Evolutionary conservation across 2,888 invertebrate species (phyloP).

Genomic region (Callyntrura guangdongensis): DNA sequence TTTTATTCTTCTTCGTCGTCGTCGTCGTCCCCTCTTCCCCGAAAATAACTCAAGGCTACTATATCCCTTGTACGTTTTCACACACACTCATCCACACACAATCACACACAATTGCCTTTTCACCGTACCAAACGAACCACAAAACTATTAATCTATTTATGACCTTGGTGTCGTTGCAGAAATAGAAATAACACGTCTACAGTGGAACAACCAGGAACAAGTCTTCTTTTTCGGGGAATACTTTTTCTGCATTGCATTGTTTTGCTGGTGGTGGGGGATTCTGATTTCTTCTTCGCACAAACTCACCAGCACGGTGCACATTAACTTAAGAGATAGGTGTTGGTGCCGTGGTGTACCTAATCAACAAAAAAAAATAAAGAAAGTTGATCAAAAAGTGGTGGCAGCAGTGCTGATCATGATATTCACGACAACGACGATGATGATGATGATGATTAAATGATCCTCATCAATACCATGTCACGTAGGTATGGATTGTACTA

Average conservation of each 20-base stretch:
- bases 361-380: neutral
- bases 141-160: slow-evolving; percentile 48
- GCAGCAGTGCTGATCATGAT: neutral
- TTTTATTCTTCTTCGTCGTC: slow-evolving; percentile 3
- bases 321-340: neutral
- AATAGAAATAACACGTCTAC: neutral
- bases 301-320: neutral
- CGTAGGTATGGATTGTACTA: neutral
- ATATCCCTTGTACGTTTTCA: neutral
- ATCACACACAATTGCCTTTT: neutral
- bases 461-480: neutral
- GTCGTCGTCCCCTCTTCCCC: neutral
- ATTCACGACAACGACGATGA: too few relatives aligned
- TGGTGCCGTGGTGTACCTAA: neutral
- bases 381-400: slow-evolving; percentile 37
- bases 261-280: neutral
- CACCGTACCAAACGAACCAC: slow-evolving; percentile 8
- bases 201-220: neutral
- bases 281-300: neutral
- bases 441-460: neutral
- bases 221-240: slow-evolving; percentile 33
- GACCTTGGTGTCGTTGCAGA: slow-evolving; percentile 65
- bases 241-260: slow-evolving; percentile 49
- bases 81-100: neutral
- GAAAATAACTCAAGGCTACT: slow-evolving; percentile 61